Base-by-base conservation (phyloP, 2,888 invertebrate species). In the Sericinus montela region DNA sequence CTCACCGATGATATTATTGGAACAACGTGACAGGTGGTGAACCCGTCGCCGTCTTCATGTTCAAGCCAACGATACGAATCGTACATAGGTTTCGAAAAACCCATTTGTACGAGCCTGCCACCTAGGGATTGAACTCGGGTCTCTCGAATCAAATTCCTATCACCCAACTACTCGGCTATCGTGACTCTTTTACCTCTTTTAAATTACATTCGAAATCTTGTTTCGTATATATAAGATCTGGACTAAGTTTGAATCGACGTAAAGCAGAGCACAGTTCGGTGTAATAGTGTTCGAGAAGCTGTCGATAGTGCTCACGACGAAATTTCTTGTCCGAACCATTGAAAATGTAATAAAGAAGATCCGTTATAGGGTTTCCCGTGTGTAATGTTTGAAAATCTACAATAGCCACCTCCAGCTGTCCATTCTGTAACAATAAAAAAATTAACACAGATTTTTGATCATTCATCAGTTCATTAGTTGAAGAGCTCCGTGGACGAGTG, bases 271-370 rank as follows among this genome's bases (percentile, higher is more conserved):
- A 16, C 1, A 46, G 9, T 34, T 46, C 38, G 7, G 11, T 11
- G 23, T 46, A 46, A 29, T 46, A 46, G n/a, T 32, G 34, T 5
- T 46, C 32, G 10, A 46, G 25, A 11, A 44, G 44, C 28, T 36
- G 16, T 9, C 35, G 44, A 37, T 36, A 44, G 36, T 37, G 16
- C 10, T 44, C 1, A 14, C 16, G 6, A 10, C 77, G 63, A 63
- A 77, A 76, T 50, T 61, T 39, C 32, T 60, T 60, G 57, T 75
- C 76, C 0, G 75, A 62, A 23, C 76, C 67, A 0, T 64, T 62
- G 58, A 70, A 66, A 47, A 52, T 48, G 46, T 51, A 55, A 41
- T 55, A 56, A 15, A 56, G 40, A 23, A 56, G 48, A 36, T 58
- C 57, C 1, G 50, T 43, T 25, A 55, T 37, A 7, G 51, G 51